Conservation (phyloP, 1,140 invertebrate genomes). For the Argopecten irradians region DNA sequence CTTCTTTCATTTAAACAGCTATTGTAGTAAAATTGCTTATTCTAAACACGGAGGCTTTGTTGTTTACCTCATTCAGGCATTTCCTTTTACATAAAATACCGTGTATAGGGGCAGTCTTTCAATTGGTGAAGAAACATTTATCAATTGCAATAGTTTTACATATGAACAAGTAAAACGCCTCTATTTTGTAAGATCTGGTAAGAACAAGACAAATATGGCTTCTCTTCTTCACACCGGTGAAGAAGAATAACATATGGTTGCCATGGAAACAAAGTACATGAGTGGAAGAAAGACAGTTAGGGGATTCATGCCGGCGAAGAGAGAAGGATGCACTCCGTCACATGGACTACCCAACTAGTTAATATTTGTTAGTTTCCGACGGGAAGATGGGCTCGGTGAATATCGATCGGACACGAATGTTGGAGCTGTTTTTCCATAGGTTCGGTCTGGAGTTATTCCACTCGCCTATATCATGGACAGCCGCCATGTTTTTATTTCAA, state of each 20-base stretch:
- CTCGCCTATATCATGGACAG: background rate
- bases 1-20: background rate
- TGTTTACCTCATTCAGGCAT: background rate
- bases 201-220: background rate
- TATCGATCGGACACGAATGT: background rate
- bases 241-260: background rate
- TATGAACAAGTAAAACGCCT: background rate
- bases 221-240: background rate
- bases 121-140: background rate
- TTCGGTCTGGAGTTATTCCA: background rate
- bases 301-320: background rate
- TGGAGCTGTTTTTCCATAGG: background rate
- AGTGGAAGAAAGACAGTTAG: background rate
- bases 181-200: background rate
- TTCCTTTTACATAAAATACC: background rate
- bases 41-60: no score
- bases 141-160: background rate
- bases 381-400: background rate
- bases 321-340: background rate
- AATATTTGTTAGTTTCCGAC: background rate
- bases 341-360: background rate
- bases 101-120: background rate
- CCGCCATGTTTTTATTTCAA: slow-evolving; percentile 16
- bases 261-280: background rate
- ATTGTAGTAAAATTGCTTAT: background rate